Evolutionary conservation across 1,140 invertebrate species (phyloP), one percentile per base, ranked within the genome.

Genomic region (Solenopsis fugax): DNA sequence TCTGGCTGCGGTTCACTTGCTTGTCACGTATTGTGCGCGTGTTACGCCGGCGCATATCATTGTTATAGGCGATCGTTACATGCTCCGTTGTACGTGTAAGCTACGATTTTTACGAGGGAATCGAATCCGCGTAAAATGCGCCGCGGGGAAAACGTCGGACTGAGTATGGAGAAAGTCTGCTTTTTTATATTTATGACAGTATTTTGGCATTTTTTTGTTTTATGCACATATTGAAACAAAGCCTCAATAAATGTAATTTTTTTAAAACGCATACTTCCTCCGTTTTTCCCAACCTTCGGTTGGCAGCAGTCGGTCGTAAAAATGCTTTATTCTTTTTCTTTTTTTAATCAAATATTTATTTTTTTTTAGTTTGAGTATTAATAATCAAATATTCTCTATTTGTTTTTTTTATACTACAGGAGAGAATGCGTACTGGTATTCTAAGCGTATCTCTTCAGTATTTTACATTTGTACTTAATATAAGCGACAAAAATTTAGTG

Each of bases 21-120:
- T 75, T 75, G 80, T 84, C 80, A 84, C 69, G 80, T 84, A 84
- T 84, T 84, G 54, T 73, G 69, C 13, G 80, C 80, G 65, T 71
- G 78, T 81, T 81, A 81, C 64, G 34, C 37, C 65, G 65, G 69
- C 62, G 80, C 69, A 73, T 73, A 84, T 84, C 45, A 84, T 84
- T 84, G 80, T 84, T 71, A 54, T 24, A 71, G 37, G 41, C 50
- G 64, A 56, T 56, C 78, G 78, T 81, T 84, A 75, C 80, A 75
- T 12, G 80, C 52, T 54, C 67, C 52, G 54, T 60, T 60, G 80
- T 84, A 84, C 80, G 54, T 48, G 41, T 84, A 84, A 84, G 80
- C 80, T 21, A 48, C 80, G 54, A 73, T 73, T 84, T 84, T 84
- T 84, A 84, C 56, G 80, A 73, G 18, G 34, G 45, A 50, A 84